Evolutionary conservation across 2,797 vertebrate genomes (phyloP).

Genomic region (Sternarchorhynchus goeldii): DNA sequence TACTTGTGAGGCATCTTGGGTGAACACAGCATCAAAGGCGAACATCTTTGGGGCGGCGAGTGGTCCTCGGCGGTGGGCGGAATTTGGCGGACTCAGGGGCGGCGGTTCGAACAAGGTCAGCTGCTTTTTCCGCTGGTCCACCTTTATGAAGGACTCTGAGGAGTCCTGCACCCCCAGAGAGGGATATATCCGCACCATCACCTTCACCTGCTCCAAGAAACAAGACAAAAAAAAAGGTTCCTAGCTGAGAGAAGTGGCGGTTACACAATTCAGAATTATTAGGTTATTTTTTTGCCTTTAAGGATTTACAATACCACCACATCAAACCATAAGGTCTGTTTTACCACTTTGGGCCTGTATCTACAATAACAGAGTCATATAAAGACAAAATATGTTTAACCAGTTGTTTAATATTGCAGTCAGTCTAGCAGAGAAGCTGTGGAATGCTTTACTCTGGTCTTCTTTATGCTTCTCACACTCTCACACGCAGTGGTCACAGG

Average conservation of each 20-base stretch:
- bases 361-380: background rate
- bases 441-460: background rate
- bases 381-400: background rate
- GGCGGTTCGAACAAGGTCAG: constrained; percentile 92
- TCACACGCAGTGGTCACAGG: background rate
- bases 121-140: constrained; percentile 95
- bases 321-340: background rate
- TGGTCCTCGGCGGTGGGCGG: constrained; percentile 80
- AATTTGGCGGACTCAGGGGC: constrained; percentile 75
- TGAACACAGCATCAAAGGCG: constrained; percentile 94
- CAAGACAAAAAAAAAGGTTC: background rate
- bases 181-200: constrained; percentile 96
- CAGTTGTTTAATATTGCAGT: no score
- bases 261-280: background rate
- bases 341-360: no score
- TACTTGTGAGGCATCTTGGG: constrained; percentile 97
- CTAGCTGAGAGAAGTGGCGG: background rate
- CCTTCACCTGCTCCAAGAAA: constrained; percentile 84
- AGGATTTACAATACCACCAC: background rate
- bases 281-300: background rate
- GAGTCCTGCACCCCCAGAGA: constrained; percentile 82
- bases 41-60: constrained; percentile 94
- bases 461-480: no score
- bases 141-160: constrained; percentile 93
- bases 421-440: background rate